Conservation (phyloP, 2,797 vertebrate genomes). For the Coregonus sp. region DNA sequence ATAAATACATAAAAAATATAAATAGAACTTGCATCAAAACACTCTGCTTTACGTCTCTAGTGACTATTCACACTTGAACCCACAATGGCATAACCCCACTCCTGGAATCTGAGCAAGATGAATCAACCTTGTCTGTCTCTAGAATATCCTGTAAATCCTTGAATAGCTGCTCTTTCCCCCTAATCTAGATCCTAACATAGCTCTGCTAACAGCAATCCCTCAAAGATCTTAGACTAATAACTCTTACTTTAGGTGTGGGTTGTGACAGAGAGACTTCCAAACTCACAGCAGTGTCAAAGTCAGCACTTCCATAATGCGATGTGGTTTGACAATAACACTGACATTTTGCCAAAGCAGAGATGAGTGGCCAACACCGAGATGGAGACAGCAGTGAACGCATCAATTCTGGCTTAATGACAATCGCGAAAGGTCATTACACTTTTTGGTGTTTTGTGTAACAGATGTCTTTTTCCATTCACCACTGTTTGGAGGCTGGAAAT, state of each 20-base stretch:
- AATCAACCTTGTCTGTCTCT: neutral
- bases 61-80: slow-evolving; percentile 1
- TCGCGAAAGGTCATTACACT: no score
- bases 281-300: slow-evolving; percentile 7
- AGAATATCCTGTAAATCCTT: neutral
- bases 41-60: neutral
- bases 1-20: neutral
- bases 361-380: no score
- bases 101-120: neutral
- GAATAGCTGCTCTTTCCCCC: neutral
- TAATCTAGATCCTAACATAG: slow-evolving; percentile 4
- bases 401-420: no score
- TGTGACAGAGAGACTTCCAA: neutral
- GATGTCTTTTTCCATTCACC: no score
- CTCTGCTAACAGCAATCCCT: slow-evolving; percentile 17
- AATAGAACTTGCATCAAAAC: neutral
- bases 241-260: slow-evolving; percentile 11
- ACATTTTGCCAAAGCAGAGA: no score
- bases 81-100: neutral
- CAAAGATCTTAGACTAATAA: slow-evolving; percentile 12
- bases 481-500: no score
- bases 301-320: slow-evolving; percentile 1
- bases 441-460: no score
- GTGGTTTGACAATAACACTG: no score
- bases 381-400: no score